phyloP scores from a whole-genome alignment of 1,140 invertebrate genomes.

The Trichonephila inaurata region DNA sequence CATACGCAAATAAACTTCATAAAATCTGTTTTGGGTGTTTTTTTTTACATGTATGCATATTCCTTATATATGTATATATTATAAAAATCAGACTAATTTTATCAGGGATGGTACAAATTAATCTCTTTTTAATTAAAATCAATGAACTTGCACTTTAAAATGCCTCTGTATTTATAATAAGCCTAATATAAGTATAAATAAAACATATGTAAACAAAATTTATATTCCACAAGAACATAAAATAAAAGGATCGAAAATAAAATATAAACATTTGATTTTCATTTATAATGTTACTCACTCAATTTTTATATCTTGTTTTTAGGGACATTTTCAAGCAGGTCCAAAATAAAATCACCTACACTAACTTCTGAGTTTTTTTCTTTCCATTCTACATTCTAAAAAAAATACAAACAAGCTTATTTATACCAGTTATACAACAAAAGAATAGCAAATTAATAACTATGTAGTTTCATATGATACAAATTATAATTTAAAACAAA shows the following conservation, averaged over 20 bases:
- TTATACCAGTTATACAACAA: not conserved
- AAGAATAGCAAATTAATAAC: not conserved
- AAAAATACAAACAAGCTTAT: not conserved
- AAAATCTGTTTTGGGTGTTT: too few relatives aligned
- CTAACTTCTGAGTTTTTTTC: not conserved
- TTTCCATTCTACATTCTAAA: constrained; percentile 6
- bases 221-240: too few relatives aligned
- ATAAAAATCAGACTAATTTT: too few relatives aligned
- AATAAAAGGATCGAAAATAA: too few relatives aligned
- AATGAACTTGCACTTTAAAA: not conserved
- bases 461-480: not conserved
- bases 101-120: too few relatives aligned
- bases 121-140: not conserved
- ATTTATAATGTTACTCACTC: not conserved
- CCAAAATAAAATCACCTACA: not conserved
- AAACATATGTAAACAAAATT: not conserved
- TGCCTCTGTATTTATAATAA: not conserved
- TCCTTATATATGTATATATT: too few relatives aligned
- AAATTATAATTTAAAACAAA: not conserved
- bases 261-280: not conserved
- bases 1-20: too few relatives aligned
- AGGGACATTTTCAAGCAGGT: not conserved
- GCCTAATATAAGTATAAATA: not conserved
- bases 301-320: not conserved
- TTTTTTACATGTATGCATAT: too few relatives aligned